phyloP scores from a whole-genome alignment of 2,113 vertebrate species.

The Channa argus region DNA sequence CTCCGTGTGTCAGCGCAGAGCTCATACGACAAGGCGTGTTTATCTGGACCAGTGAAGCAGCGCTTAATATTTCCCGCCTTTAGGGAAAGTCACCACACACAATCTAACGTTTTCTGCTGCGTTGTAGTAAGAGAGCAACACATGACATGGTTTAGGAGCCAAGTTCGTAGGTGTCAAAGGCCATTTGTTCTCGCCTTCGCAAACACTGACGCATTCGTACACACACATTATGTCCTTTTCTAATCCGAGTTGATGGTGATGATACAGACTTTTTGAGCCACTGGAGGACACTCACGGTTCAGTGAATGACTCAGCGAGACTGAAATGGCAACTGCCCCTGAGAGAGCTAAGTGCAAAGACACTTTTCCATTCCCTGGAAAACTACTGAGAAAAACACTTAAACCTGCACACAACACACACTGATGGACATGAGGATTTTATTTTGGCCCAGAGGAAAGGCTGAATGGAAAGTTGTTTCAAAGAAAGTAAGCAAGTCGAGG shows the following conservation, averaged over 20 bases:
- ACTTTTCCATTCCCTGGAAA: constrained; percentile 69
- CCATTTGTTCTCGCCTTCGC: constrained; percentile 9
- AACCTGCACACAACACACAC: constrained; percentile 61
- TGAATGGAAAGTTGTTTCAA: constrained; percentile 50
- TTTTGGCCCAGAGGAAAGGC: constrained; percentile 52
- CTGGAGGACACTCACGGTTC: constrained; percentile 56
- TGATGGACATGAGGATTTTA: constrained; percentile 49
- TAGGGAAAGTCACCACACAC: constrained; percentile 7
- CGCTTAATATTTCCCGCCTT: constrained; percentile 1
- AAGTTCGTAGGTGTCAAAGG: background rate
- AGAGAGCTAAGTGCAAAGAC: constrained; percentile 66
- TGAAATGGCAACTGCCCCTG: constrained; percentile 68
- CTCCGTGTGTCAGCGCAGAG: background rate
- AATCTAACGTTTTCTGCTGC: background rate
- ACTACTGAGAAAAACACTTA: constrained; percentile 78
- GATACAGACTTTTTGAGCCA: constrained; percentile 32
- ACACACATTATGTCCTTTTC: constrained; percentile 19
- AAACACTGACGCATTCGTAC: constrained; percentile 6
- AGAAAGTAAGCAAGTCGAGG: constrained; percentile 49
- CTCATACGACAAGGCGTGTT: background rate
- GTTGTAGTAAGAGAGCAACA: background rate
- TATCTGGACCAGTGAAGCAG: background rate
- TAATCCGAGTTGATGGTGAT: constrained; percentile 48
- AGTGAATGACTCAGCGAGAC: constrained; percentile 64
- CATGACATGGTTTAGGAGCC: background rate